phyloP scores from a whole-genome alignment of 1,140 invertebrate genomes.

The Grapholita molesta region DNA sequence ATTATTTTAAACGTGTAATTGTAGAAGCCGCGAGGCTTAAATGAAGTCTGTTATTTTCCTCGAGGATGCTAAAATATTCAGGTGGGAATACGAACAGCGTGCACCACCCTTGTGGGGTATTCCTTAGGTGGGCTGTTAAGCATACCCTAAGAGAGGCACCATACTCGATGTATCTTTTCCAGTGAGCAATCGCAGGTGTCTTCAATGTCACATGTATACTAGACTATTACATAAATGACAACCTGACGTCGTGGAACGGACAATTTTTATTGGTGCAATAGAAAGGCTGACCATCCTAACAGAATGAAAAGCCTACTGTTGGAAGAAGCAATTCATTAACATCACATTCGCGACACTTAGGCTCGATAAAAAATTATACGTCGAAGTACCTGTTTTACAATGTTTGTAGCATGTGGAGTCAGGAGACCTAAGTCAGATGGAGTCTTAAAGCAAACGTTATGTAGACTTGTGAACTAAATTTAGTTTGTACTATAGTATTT shows the following conservation, averaged over 20 bases:
- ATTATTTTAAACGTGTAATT: slow-evolving; percentile 50
- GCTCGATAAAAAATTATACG: too few species aligned
- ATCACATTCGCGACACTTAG: too few species aligned
- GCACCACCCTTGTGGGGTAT: slow-evolving; percentile 29
- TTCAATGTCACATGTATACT: neutral
- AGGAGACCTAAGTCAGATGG: too few species aligned
- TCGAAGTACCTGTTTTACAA: too few species aligned
- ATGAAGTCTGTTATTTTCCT: slow-evolving; percentile 58
- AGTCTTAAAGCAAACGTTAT: neutral
- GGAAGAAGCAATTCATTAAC: too few species aligned
- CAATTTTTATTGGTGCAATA: neutral
- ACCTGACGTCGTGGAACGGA: neutral
- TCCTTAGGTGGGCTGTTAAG: slow-evolving; percentile 19
- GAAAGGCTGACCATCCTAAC: neutral
- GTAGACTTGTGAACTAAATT: neutral
- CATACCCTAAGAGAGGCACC: neutral
- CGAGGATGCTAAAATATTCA: slow-evolving; percentile 63
- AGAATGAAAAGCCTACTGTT: too few species aligned
- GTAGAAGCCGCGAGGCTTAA: slow-evolving; percentile 35
- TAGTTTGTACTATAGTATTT: neutral
- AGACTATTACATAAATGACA: neutral
- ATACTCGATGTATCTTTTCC: neutral
- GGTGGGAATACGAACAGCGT: slow-evolving; percentile 49
- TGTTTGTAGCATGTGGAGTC: too few species aligned
- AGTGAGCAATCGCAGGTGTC: slow-evolving; percentile 1